Conservation (phyloP, 1,140 invertebrate genomes). For the Leptopilina clavipes region DNA sequence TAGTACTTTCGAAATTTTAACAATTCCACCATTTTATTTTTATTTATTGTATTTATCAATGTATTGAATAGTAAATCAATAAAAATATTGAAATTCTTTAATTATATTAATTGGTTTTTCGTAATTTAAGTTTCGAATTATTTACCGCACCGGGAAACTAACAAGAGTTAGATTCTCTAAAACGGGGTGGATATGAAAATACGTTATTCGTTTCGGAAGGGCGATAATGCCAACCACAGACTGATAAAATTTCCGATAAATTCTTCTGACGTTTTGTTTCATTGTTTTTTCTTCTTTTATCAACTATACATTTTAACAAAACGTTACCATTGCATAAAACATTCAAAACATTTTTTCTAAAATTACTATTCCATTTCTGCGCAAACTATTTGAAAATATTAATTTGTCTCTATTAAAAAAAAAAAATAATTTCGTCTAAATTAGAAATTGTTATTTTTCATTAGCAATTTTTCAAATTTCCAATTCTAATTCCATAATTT, state of each 20-base stretch:
- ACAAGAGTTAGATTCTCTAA: neutral
- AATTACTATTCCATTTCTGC: too few species aligned
- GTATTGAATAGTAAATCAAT: too few species aligned
- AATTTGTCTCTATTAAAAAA: too few species aligned
- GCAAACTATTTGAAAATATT: too few species aligned
- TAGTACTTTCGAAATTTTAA: neutral
- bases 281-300: neutral
- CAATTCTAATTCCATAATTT: too few species aligned
- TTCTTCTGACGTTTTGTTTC: conserved; percentile 63
- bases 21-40: neutral
- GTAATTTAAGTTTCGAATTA: neutral
- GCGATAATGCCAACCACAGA: conserved; percentile 40
- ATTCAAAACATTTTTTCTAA: too few species aligned
- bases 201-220: neutral
- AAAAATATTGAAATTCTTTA: too few species aligned
- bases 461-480: too few species aligned
- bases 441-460: too few species aligned
- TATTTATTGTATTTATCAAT: too few species aligned
- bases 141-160: neutral
- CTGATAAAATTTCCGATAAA: conserved; percentile 61
- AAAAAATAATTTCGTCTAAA: too few species aligned
- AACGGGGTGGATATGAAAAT: neutral
- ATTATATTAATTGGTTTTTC: neutral
- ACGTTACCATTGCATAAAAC: too few species aligned
- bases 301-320: neutral